phyloP scores from a whole-genome alignment of 2,888 invertebrate species.

The Calephelis perditalis region DNA sequence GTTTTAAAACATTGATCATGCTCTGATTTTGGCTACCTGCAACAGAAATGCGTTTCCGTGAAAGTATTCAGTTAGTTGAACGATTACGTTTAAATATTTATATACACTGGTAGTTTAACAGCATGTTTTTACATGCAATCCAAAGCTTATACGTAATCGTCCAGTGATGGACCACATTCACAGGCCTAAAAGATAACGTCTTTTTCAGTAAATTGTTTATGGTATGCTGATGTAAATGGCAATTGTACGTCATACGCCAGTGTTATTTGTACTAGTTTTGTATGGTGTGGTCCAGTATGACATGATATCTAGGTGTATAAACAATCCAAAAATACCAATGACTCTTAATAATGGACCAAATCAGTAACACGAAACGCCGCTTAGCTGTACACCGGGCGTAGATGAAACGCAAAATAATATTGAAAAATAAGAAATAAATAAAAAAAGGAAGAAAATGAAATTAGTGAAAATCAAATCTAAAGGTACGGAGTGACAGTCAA shows the following conservation, averaged over 20 bases:
- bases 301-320: slow-evolving; percentile 65
- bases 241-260: slow-evolving; percentile 72
- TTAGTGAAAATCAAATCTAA: slow-evolving; percentile 65
- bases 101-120: neutral
- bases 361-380: slow-evolving; percentile 42
- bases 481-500: slow-evolving; percentile 69
- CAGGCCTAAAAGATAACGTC: slow-evolving; percentile 64
- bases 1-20: slow-evolving; percentile 13
- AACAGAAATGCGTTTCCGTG: slow-evolving; percentile 19
- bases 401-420: slow-evolving; percentile 52
- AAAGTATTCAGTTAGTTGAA: slow-evolving; percentile 13
- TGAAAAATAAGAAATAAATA: slow-evolving; percentile 37
- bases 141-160: slow-evolving; percentile 47
- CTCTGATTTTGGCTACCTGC: slow-evolving; percentile 8
- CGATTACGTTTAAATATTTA: slow-evolving; percentile 14
- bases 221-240: slow-evolving; percentile 36
- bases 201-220: slow-evolving; percentile 69
- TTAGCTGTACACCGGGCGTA: slow-evolving; percentile 61
- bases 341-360: slow-evolving; percentile 39
- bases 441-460: slow-evolving; percentile 53
- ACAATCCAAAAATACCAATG: slow-evolving; percentile 36
- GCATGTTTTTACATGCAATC: neutral
- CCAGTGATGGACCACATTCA: slow-evolving; percentile 62
- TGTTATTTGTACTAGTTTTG: slow-evolving; percentile 69
- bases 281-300: slow-evolving; percentile 65